Conservation (phyloP, 64 coral and sea anemone species). For the Dendrophyllia cribrosa region DNA sequence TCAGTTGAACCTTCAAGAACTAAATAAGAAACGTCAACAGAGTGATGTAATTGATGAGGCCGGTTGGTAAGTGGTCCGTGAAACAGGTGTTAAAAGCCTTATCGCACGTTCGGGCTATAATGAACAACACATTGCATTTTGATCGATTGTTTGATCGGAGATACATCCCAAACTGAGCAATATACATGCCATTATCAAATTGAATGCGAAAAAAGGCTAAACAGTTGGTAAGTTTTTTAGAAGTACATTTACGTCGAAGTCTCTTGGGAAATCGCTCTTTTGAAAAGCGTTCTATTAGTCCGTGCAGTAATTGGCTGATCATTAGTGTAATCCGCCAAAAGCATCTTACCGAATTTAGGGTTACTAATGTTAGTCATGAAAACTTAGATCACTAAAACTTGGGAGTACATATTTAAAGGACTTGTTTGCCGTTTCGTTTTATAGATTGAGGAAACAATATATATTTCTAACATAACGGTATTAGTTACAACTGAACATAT, state of each 20-base stretch:
- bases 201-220: background rate
- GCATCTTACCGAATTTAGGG: too few species aligned
- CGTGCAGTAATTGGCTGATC: constrained; percentile 9
- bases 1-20: background rate
- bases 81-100: constrained; percentile 3
- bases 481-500: too few species aligned
- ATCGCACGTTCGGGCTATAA: background rate
- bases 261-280: background rate
- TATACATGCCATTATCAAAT: background rate
- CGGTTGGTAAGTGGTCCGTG: background rate
- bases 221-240: background rate
- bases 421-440: too few species aligned
- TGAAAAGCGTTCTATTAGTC: background rate
- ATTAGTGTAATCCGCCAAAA: constrained; percentile 31
- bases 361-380: too few species aligned
- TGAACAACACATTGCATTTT: background rate
- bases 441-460: too few species aligned
- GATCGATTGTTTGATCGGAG: background rate
- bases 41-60: background rate
- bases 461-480: too few species aligned
- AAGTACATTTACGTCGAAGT: background rate
- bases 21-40: background rate
- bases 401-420: too few species aligned
- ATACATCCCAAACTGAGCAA: background rate
- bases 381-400: too few species aligned